phyloP scores from a whole-genome alignment of 2,113 vertebrate genomes.

The Brachyhypopomus gauderio region DNA sequence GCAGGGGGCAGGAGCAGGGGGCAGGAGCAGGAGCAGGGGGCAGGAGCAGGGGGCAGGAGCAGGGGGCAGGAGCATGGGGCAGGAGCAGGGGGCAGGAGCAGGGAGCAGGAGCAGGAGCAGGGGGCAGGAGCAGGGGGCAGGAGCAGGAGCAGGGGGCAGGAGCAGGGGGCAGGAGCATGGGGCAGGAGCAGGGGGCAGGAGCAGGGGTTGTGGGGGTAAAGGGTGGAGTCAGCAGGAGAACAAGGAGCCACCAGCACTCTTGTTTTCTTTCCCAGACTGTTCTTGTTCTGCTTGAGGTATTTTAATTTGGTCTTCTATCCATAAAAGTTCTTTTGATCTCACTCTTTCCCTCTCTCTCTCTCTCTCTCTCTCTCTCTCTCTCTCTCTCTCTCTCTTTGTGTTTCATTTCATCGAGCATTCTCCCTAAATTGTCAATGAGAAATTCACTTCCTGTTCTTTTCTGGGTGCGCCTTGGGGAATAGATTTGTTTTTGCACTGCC shows the following conservation, averaged over 20 bases:
- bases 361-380: conserved; percentile 17
- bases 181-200: no score
- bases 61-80: no score
- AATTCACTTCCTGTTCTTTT: neutral
- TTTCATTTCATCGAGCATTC: neutral
- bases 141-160: no score
- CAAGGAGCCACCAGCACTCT: conserved; percentile 28
- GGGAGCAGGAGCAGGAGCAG: no score
- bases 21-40: no score
- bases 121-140: no score
- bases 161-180: no score
- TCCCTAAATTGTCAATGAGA: neutral
- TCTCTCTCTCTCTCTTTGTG: neutral
- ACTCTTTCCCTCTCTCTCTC: conserved; percentile 9
- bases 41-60: no score
- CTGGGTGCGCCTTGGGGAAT: conserved; percentile 20
- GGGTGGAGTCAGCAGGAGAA: neutral
- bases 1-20: no score
- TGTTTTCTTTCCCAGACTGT: conserved; percentile 64
- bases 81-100: no score
- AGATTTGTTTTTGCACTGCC: neutral
- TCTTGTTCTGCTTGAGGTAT: conserved; percentile 71
- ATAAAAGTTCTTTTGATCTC: conserved; percentile 72
- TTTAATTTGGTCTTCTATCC: conserved; percentile 71
- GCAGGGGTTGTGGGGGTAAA: no score